Conservation (phyloP, 2,797 vertebrate genomes). For the Buceros bicornis region DNA sequence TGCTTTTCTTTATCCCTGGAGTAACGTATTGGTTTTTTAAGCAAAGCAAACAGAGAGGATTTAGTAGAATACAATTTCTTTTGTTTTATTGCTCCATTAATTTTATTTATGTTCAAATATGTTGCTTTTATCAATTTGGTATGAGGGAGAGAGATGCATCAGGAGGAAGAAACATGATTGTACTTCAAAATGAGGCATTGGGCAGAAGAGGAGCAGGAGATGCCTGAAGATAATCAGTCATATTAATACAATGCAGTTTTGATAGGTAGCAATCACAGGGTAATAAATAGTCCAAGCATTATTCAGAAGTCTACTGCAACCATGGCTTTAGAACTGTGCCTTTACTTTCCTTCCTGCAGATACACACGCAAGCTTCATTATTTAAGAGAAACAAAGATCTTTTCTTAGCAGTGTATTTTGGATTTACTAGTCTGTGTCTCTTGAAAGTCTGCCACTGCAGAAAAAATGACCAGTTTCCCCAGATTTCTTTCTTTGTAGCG, state of each 20-base stretch:
- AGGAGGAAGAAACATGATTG: neutral
- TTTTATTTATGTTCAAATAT: conserved; percentile 66
- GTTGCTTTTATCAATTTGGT: conserved; percentile 57
- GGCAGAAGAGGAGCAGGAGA: neutral
- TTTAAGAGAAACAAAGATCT: neutral
- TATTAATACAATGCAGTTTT: neutral
- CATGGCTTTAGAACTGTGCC: neutral
- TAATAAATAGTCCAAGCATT: neutral
- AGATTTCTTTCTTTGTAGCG: neutral
- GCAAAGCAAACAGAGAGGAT: conserved; percentile 50
- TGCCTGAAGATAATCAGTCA: conserved; percentile 13
- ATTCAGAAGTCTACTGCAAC: conserved; percentile 19
- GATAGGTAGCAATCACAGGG: conserved; percentile 41
- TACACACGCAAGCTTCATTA: neutral
- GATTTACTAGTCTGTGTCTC: neutral
- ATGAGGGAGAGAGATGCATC: neutral
- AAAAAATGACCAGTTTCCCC: neutral
- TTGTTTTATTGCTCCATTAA: conserved; percentile 57
- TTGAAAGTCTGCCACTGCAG: neutral
- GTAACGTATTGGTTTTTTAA: neutral
- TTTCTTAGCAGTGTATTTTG: neutral
- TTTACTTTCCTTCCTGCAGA: neutral
- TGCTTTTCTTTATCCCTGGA: conserved; percentile 25
- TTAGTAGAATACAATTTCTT: conserved; percentile 62
- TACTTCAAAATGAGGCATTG: neutral